phyloP scores from a whole-genome alignment of 2,888 invertebrate species.

The Ormyrus pomaceus region DNA sequence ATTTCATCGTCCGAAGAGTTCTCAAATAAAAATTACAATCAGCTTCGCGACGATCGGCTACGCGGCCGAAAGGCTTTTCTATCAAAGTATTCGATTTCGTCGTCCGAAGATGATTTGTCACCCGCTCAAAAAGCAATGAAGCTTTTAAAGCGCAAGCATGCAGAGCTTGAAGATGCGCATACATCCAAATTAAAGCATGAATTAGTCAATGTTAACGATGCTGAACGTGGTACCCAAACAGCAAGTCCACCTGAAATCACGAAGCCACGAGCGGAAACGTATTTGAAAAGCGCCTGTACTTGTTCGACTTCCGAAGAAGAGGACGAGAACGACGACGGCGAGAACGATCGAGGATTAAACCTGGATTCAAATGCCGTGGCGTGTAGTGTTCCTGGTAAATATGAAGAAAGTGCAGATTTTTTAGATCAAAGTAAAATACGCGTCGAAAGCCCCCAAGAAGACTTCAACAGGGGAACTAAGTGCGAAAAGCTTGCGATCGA shows the following conservation, averaged over 20 bases:
- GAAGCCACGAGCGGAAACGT: neutral
- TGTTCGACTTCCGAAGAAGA: conserved; percentile 46
- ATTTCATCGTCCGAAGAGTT: neutral
- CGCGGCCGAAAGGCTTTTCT: too few species aligned
- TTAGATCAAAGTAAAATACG: too few species aligned
- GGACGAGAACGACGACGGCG: neutral
- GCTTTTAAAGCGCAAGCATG: conserved; percentile 61
- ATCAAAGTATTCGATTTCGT: neutral
- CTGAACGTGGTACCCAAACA: neutral
- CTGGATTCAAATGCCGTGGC: too few species aligned
- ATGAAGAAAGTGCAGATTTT: too few species aligned
- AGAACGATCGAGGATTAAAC: too few species aligned
- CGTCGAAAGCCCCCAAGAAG: too few species aligned
- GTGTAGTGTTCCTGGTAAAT: too few species aligned
- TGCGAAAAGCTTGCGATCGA: too few species aligned
- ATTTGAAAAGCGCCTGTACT: neutral
- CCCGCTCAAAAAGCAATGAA: conserved; percentile 63
- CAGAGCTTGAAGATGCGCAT: conserved; percentile 56
- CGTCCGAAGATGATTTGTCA: conserved; percentile 53
- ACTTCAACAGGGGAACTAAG: too few species aligned
- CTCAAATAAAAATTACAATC: too few species aligned
- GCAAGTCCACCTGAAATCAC: too few species aligned
- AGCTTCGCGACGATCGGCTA: too few species aligned
- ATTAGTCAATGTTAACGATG: neutral
- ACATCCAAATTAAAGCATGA: neutral